Conservation (phyloP, 1,140 invertebrate genomes). For the Calliopsis andreniformis region DNA sequence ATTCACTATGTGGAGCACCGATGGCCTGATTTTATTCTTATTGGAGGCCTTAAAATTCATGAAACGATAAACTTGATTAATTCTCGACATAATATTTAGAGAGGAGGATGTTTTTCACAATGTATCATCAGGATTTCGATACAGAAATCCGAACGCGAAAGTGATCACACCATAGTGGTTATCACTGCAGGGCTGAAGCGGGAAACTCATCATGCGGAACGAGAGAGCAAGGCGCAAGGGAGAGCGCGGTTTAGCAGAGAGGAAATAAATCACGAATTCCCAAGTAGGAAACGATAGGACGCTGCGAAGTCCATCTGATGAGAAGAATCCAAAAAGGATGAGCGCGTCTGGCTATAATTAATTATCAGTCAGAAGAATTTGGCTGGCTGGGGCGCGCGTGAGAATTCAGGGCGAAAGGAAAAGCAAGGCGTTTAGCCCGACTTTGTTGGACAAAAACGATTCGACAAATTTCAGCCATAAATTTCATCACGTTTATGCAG, state of each 20-base stretch:
- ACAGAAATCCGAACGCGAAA: neutral
- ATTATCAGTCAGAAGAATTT: slow-evolving; percentile 44
- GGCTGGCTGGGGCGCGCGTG: neutral
- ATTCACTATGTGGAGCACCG: no score
- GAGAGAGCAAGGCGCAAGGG: neutral
- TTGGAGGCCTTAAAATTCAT: neutral
- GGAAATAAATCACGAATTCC: slow-evolving; percentile 33
- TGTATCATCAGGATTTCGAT: neutral
- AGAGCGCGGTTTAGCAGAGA: neutral
- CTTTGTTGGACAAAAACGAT: slow-evolving; percentile 28
- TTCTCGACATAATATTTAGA: neutral
- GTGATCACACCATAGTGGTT: neutral
- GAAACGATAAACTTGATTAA: slow-evolving; percentile 2
- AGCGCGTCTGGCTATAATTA: slow-evolving; percentile 40
- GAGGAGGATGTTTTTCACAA: no score
- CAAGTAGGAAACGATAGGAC: neutral
- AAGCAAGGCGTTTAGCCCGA: neutral
- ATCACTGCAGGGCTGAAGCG: neutral
- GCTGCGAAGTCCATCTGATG: slow-evolving; percentile 18
- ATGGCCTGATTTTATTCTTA: no score
- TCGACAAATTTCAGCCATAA: slow-evolving; percentile 42
- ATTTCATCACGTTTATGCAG: slow-evolving; percentile 58
- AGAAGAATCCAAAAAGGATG: neutral
- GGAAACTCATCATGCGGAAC: neutral
- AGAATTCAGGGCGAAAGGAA: neutral